Percentiles rank a stretch among this genome's conserved stretches.
Conservation (phyloP, 2,888 invertebrate genomes). For the Emmelina monodactyla region DNA sequence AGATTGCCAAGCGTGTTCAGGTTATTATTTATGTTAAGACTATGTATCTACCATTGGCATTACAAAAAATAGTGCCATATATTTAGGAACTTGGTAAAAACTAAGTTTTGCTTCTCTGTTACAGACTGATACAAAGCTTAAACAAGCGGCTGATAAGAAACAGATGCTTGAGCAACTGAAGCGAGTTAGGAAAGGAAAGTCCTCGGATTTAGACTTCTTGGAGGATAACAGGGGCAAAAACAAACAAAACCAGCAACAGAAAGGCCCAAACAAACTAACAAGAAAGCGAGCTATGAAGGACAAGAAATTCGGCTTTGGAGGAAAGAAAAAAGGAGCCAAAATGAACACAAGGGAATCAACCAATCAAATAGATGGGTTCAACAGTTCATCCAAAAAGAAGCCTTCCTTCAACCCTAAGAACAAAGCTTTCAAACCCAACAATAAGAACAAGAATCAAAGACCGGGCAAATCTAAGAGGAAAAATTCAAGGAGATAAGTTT, state of each 20-base stretch:
- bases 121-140: conserved; percentile 81
- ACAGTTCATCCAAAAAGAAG: conserved; percentile 45
- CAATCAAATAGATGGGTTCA: conserved; percentile 69
- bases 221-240: conserved; percentile 66
- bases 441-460: conserved; percentile 54
- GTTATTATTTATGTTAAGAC: conserved; percentile 20
- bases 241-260: conserved; percentile 20
- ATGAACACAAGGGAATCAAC: conserved; percentile 85
- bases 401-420: conserved; percentile 21
- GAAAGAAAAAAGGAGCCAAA: conserved; percentile 91
- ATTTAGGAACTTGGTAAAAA: background rate
- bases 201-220: conserved; percentile 81
- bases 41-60: background rate
- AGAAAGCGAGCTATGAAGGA: conserved; percentile 74
- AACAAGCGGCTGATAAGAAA: conserved; percentile 89
- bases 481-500: conserved; percentile 35
- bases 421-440: conserved; percentile 12
- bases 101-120: conserved; percentile 14
- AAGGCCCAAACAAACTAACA: conserved; percentile 39
- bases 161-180: conserved; percentile 93
- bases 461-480: conserved; percentile 64
- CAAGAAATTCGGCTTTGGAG: conserved; percentile 93
- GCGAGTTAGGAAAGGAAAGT: conserved; percentile 86
- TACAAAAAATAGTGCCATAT: background rate
- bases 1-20: conserved; percentile 89